A percentile compares a stretch with the other conserved stretches of the same genome.
These are phyloP conservation scores for Lordiphosa stackelbergi DNA, from an alignment of 1,140 invertebrate genomes.

Conservation along the genomic window DNA sequence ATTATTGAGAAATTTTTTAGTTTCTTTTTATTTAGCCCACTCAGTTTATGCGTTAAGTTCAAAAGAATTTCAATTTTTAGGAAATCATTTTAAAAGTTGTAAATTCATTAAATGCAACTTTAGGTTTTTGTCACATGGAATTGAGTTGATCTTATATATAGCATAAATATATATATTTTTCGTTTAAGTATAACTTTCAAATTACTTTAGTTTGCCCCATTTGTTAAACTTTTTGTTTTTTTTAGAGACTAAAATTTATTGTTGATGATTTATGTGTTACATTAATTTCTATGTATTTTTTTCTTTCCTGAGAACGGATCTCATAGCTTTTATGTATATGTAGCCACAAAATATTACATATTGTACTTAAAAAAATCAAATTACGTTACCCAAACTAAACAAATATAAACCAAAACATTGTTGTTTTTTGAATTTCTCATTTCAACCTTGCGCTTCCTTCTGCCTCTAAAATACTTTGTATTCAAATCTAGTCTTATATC, in stretches of 20 bases:
- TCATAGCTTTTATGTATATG: constrained; percentile 47
- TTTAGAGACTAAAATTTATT: constrained; percentile 38
- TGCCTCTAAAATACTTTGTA: constrained; percentile 39
- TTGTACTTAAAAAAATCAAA: constrained; percentile 36
- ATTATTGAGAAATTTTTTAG: constrained; percentile 68
- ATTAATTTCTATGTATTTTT: constrained; percentile 57
- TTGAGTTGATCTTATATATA: constrained; percentile 53
- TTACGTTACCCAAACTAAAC: constrained; percentile 22
- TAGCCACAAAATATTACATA: constrained; percentile 51
- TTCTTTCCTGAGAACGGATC: constrained; percentile 54
- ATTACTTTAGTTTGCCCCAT: constrained; percentile 20
- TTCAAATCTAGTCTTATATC: constrained; percentile 54
- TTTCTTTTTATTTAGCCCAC: constrained; percentile 70
- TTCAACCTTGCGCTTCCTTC: constrained; percentile 43
- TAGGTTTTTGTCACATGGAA: constrained; percentile 39
- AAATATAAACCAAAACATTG: constrained; percentile 50
- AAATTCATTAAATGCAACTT: constrained; percentile 49
- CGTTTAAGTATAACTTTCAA: constrained; percentile 39
- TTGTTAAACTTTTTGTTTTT: constrained; percentile 63
- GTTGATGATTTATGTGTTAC: constrained; percentile 54
- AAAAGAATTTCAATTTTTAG: constrained; percentile 67
- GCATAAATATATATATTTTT: constrained; percentile 20
- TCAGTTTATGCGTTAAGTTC: constrained; percentile 20
- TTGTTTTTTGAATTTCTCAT: constrained; percentile 22
- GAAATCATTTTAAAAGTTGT: constrained; percentile 65